Evolutionary conservation across 1,140 invertebrate species (phyloP), one percentile per base, ranked within the genome.

Genomic region (Oryctes rhinoceros): DNA sequence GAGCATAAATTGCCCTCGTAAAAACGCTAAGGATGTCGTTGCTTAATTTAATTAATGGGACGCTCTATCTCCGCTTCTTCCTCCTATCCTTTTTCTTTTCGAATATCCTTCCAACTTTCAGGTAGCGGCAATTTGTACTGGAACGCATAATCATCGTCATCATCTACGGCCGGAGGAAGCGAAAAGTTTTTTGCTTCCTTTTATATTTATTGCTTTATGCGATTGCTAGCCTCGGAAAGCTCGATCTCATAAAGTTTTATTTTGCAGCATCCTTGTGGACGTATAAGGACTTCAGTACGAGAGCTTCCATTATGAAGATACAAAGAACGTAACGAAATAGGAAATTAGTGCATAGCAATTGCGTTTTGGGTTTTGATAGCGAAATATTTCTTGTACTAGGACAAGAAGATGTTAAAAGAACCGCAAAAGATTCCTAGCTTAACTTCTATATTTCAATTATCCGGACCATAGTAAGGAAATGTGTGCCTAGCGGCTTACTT

Each of bases 41-140:
- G 13, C 65, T 71, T 71, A 71, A 71, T 71, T 71, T 71, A 71
- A 71, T 71, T 71, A 71, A 71, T 71, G 65, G 20, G 9, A 24
- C 10, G 30, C 24, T 71, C 24, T 15, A 35, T 71, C 35, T 71
- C 24, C 35, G 30, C 13, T 71, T 35, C 20, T 71, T 71, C 65
- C n/a, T 18, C 1, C 5, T 59, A 7, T 59, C 6, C 18, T 6
- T 59, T 59, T 59, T 59, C n/a, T 59, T 59, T 59, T 59, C 53
- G 15, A 35, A 71, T 11, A 71, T 10, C 3, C 35, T 24, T 20
- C 35, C 20, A 71, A 71, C 5, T 71, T 71, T 71, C 24, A 71
- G 20, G 65, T 37, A 71, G 24, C 15, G 20, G 24, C 35, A 71
- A 71, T 71, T 71, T 71, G 24, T 71, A 13, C 65, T 7, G 24